Conservation (phyloP, 92 coral and sea anemone species). For the Galaxea fascicularis region DNA sequence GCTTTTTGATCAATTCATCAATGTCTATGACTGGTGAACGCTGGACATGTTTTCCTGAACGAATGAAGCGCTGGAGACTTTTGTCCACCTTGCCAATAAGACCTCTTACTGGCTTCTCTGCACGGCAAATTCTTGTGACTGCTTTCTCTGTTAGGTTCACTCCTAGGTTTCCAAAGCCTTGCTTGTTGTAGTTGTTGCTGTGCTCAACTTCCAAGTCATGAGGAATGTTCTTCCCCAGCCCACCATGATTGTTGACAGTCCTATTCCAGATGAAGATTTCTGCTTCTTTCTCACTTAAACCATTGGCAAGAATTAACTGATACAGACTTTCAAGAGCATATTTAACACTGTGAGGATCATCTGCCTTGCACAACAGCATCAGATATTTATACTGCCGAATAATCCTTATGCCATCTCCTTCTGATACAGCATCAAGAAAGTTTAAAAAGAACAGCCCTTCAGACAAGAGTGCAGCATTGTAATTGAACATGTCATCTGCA, state of each 20-base stretch:
- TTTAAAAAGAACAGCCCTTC: slow-evolving; percentile 58
- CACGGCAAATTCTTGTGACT: slow-evolving; percentile 50
- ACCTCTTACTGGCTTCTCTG: slow-evolving; percentile 49
- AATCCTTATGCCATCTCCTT: slow-evolving; percentile 55
- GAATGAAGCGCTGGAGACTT: slow-evolving; percentile 42
- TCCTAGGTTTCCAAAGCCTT: slow-evolving; percentile 51
- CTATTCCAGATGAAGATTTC: slow-evolving; percentile 50
- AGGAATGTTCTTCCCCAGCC: slow-evolving; percentile 35
- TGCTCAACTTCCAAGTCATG: background rate
- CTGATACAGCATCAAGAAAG: slow-evolving; percentile 55
- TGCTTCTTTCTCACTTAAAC: slow-evolving; percentile 29
- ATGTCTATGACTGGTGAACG: slow-evolving; percentile 26
- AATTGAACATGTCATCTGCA: slow-evolving; percentile 45
- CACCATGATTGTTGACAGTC: slow-evolving; percentile 49
- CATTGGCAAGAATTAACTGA: slow-evolving; percentile 28
- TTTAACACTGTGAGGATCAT: slow-evolving; percentile 43
- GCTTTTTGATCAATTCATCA: slow-evolving; percentile 40
- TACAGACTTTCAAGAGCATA: slow-evolving; percentile 42
- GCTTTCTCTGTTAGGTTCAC: slow-evolving; percentile 44
- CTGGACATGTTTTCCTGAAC: slow-evolving; percentile 45
- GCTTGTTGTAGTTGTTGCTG: slow-evolving; percentile 28
- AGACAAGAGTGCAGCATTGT: slow-evolving; percentile 54
- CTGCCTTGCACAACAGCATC: slow-evolving; percentile 61
- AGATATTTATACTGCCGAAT: slow-evolving; percentile 59
- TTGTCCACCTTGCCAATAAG: slow-evolving; percentile 47